A percentile compares a stretch with the other conserved stretches of the same genome.
phyloP scores from a whole-genome alignment of 2,888 invertebrate species.

The Euzetes globulus region DNA sequence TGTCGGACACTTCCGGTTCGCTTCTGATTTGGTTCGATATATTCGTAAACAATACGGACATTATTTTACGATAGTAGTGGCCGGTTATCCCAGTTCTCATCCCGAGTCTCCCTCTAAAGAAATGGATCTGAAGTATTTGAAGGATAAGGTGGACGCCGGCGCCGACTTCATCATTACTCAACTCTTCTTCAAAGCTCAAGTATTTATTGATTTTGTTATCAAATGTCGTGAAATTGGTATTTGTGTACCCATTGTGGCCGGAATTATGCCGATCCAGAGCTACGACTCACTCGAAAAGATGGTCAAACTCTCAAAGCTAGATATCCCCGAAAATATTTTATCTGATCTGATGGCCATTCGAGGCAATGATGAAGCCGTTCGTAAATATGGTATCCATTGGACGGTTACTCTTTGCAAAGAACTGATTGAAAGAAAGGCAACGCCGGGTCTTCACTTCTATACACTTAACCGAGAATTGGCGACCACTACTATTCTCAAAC shows the following conservation, averaged over 20 bases:
- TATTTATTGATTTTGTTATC: constrained; percentile 58
- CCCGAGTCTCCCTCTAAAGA: constrained; percentile 56
- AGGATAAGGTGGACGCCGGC: constrained; percentile 69
- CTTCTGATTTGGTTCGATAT: constrained; percentile 60
- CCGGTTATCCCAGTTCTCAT: constrained; percentile 64
- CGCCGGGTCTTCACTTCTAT: constrained; percentile 56
- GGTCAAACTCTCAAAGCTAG: constrained; percentile 58
- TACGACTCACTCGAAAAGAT: constrained; percentile 56
- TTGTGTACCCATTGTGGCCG: constrained; percentile 68
- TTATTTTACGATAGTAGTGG: constrained; percentile 68
- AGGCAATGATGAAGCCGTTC: constrained; percentile 56
- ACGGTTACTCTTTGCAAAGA: constrained; percentile 53
- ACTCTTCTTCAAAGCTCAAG: constrained; percentile 63
- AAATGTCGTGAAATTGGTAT: constrained; percentile 62
- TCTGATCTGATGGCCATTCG: constrained; percentile 55
- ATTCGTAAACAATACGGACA: constrained; percentile 58
- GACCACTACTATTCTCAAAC: constrained; percentile 51
- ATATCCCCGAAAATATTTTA: constrained; percentile 58
- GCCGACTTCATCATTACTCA: constrained; percentile 82
- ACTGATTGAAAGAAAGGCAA: constrained; percentile 50
- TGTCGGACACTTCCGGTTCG: constrained; percentile 52
- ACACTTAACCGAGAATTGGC: constrained; percentile 54
- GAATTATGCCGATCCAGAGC: constrained; percentile 62
- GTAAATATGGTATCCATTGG: constrained; percentile 55
- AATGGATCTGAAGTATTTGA: constrained; percentile 59